Evolutionary conservation across 1,140 invertebrate species (phyloP), one percentile per base, ranked within the genome.

Genomic region (Aphaenogaster ashmeadi): DNA sequence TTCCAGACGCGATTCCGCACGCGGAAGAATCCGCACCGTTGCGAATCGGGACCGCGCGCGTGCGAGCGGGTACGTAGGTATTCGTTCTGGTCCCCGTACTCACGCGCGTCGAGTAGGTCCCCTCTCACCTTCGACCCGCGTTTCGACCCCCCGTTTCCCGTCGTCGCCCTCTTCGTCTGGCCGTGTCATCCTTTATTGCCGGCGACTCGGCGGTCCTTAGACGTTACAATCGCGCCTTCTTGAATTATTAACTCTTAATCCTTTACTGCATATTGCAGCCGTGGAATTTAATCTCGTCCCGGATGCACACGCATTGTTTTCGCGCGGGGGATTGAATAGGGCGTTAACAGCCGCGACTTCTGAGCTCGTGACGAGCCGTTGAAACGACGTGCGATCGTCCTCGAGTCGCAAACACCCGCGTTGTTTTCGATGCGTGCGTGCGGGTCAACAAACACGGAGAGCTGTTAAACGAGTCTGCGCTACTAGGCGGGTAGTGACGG

Each of bases 191-290:
- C 79, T 90, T 90, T 90, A 90, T 90, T 83, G 77, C 44, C 77
- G 88, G 27, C 85, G 56, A 90, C 88, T 83, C 75, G 88, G 69
- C 77, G 80, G 81, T 72, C 38, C 56, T 83, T 84, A 74, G 58
- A 54, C 56, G 67, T 62, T 60, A 52, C 71, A 90, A 85, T 90
- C 79, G 88, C 74, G 79, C 77, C 78, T 72, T 79, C 77, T 79
- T 90, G 79, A 87, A 85, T 90, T 90, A 90, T 90, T 90, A 90
- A 90, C 89, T 87, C 86, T 79, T 87, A 87, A 90, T 89, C 64
- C 89, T 89, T 90, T 85, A 90, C 84, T 89, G 88, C 89, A 83
- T 71, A 79, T 84, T 90, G 38, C 89, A 60, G 44, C 44, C 52
- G 41, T 38, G 87, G 36, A 75, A 84, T 78, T 90, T 64, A 89